Percentiles rank a stretch among this genome's conserved stretches.
Conservation (phyloP, 2,797 vertebrate species). For the Heteromormyrus szaboi region DNA sequence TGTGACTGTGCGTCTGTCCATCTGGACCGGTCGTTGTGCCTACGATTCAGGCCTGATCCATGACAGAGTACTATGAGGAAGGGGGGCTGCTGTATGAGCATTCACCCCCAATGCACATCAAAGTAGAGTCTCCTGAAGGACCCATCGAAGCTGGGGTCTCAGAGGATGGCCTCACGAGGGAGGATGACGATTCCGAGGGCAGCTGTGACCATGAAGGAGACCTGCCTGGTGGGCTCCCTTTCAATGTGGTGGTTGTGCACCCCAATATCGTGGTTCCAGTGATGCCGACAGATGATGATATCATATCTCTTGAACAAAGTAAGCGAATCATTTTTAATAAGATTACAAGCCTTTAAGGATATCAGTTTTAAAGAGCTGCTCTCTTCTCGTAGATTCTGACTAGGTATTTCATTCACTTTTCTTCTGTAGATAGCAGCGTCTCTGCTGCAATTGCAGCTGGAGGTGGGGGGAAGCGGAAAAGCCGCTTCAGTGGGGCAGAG, state of each 20-base stretch:
- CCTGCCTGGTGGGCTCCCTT: conserved; percentile 64
- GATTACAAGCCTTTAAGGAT: neutral
- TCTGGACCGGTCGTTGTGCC: conserved; percentile 49
- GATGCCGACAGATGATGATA: conserved; percentile 68
- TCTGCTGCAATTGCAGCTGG: conserved; percentile 64
- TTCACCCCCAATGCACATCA: conserved; percentile 77
- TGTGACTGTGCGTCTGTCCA: conserved; percentile 51
- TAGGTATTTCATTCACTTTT: conserved; percentile 17
- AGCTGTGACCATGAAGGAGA: conserved; percentile 65
- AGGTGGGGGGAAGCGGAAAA: conserved; percentile 69
- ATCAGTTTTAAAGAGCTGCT: neutral
- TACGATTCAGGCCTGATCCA: conserved; percentile 60
- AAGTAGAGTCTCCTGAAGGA: conserved; percentile 77
- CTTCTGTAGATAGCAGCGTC: conserved; percentile 60
- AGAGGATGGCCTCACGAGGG: conserved; percentile 71
- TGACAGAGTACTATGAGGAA: conserved; percentile 78
- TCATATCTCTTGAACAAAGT: conserved; percentile 69
- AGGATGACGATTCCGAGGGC: conserved; percentile 69
- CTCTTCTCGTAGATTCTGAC: neutral
- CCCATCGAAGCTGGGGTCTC: conserved; percentile 66
- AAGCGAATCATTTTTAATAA: conserved; percentile 36
- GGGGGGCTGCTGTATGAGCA: conserved; percentile 76
- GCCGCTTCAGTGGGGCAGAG: conserved; percentile 74
- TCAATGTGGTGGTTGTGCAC: conserved; percentile 75
- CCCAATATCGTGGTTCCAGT: conserved; percentile 70